Conservation (phyloP, 2,888 invertebrate species). For the Thelaira solivaga region DNA sequence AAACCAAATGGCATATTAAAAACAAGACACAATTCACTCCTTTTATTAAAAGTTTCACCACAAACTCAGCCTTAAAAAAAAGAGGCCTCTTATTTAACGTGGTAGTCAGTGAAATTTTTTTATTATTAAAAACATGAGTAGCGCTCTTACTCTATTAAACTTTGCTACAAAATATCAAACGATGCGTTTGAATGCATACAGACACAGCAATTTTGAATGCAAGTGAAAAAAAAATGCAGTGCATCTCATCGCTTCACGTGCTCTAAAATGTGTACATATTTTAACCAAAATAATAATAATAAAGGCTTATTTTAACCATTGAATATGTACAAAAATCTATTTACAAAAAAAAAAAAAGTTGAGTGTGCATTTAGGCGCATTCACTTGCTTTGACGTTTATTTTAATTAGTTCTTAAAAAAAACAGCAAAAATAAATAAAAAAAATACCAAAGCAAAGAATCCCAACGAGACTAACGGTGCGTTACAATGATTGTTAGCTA, state of each 20-base stretch:
- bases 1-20: conserved; percentile 37
- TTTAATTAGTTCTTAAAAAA: conserved; percentile 67
- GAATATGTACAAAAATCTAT: conserved; percentile 44
- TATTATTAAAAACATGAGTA: neutral
- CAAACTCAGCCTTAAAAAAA: conserved; percentile 17
- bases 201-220: conserved; percentile 56
- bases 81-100: neutral
- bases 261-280: neutral
- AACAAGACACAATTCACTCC: conserved; percentile 5
- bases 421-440: conserved; percentile 26
- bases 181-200: conserved; percentile 64
- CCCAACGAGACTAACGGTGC: conserved; percentile 63
- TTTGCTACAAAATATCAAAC: conserved; percentile 58
- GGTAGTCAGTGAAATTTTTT: neutral
- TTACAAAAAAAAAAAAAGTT: conserved; percentile 37
- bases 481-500: conserved; percentile 61
- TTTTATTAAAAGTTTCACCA: neutral
- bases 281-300: conserved; percentile 23
- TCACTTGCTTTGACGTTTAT: conserved; percentile 66
- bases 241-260: conserved; percentile 11
- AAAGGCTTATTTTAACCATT: conserved; percentile 40
- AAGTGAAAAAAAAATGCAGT: conserved; percentile 31
- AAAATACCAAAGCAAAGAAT: conserved; percentile 54
- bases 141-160: conserved; percentile 25
- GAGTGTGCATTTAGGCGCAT: conserved; percentile 65